phyloP scores from a whole-genome alignment of 2,888 invertebrate species.

The Gisinianus flammeolus region DNA sequence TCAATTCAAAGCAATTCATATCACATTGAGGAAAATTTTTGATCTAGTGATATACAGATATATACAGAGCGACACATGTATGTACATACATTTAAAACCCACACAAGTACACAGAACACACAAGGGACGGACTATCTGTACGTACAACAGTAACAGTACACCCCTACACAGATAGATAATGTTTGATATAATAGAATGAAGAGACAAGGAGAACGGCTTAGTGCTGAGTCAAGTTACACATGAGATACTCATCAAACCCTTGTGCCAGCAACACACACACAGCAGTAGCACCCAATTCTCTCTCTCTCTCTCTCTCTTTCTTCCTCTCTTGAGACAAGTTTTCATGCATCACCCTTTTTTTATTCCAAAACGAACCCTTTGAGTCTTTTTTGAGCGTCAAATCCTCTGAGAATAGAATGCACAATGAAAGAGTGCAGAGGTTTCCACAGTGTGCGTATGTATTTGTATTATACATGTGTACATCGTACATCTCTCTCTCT shows the following conservation, averaged over 20 bases:
- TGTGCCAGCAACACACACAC: not conserved
- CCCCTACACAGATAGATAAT: too few relatives aligned
- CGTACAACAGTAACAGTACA: too few relatives aligned
- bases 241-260: constrained; percentile 37
- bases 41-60: not conserved
- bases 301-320: not conserved
- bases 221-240: constrained; percentile 47
- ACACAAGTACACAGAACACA: not conserved
- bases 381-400: constrained; percentile 42
- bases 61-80: not conserved
- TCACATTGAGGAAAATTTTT: not conserved
- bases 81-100: not conserved
- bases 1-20: constrained; percentile 38
- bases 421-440: not conserved
- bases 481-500: not conserved
- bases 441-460: not conserved
- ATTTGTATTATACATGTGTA: not conserved
- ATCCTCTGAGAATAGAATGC: constrained; percentile 44
- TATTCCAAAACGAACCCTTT: constrained; percentile 41
- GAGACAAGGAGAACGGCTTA: not conserved
- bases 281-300: constrained; percentile 19
- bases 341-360: constrained; percentile 41
- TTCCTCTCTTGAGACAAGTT: constrained; percentile 49
- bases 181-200: not conserved
- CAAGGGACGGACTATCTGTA: too few relatives aligned